A percentile compares a stretch with the other conserved stretches of the same genome.
Evolutionary conservation across 2,113 vertebrate genomes (phyloP).

Genomic region (Rynchops niger): DNA sequence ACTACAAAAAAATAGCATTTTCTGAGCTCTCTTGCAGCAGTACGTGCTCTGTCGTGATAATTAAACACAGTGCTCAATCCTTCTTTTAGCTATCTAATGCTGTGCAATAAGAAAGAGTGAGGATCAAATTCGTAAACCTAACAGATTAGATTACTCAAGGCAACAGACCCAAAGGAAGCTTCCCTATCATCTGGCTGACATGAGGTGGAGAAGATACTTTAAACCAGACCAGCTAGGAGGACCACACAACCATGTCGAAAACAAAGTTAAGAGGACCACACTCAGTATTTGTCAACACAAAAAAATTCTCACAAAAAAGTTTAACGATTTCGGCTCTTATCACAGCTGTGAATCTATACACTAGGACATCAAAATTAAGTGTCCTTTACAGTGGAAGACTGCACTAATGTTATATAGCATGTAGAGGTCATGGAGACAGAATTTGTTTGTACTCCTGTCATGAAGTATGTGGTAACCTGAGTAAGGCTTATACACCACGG

Average conservation of each 20-base stretch:
- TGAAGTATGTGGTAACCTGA: neutral
- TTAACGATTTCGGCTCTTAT: neutral
- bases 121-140: neutral
- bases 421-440: neutral
- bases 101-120: neutral
- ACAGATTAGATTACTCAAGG: neutral
- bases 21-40: neutral
- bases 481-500: neutral
- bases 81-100: neutral
- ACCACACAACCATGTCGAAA: neutral
- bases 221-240: neutral
- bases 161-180: neutral
- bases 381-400: neutral
- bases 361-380: neutral
- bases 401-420: neutral
- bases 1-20: neutral
- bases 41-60: neutral
- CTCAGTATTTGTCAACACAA: neutral
- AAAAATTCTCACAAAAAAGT: neutral
- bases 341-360: neutral
- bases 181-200: neutral
- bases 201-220: neutral
- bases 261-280: neutral
- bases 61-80: neutral
- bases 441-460: neutral